Evolutionary conservation across 2,113 vertebrate species (phyloP).

Genomic region (Pseudorectes ferrugineus): DNA sequence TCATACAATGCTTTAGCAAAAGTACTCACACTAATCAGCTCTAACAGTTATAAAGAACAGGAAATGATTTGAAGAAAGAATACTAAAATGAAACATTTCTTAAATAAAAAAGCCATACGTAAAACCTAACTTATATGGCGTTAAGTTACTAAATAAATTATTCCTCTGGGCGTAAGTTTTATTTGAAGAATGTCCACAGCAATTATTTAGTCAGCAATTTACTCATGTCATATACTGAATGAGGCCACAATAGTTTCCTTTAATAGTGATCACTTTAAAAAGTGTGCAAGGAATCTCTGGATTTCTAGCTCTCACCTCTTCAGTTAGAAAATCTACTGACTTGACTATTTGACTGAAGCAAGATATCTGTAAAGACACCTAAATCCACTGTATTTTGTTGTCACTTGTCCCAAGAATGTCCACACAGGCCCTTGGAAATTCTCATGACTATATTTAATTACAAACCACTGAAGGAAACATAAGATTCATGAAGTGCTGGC

Average conservation of each 20-base stretch:
- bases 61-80: neutral
- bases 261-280: neutral
- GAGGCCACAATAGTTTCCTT: neutral
- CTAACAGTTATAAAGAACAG: neutral
- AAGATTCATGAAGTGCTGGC: neutral
- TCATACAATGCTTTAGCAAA: neutral
- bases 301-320: neutral
- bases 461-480: neutral
- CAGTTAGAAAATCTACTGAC: neutral
- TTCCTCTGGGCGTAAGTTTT: neutral
- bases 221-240: neutral
- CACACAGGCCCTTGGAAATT: neutral
- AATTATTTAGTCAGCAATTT: neutral
- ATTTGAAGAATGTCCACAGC: neutral
- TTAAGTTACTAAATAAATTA: neutral
- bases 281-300: neutral
- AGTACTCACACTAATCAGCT: neutral
- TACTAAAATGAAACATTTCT: neutral
- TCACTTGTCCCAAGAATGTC: neutral
- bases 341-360: neutral
- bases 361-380: neutral
- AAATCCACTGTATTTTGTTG: neutral
- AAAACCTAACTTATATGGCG: neutral
- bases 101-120: neutral
- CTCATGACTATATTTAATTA: neutral